A percentile compares a stretch with the other conserved stretches of the same genome.
phyloP scores from a whole-genome alignment of 2,888 invertebrate species.

The Rotaria socialis region DNA sequence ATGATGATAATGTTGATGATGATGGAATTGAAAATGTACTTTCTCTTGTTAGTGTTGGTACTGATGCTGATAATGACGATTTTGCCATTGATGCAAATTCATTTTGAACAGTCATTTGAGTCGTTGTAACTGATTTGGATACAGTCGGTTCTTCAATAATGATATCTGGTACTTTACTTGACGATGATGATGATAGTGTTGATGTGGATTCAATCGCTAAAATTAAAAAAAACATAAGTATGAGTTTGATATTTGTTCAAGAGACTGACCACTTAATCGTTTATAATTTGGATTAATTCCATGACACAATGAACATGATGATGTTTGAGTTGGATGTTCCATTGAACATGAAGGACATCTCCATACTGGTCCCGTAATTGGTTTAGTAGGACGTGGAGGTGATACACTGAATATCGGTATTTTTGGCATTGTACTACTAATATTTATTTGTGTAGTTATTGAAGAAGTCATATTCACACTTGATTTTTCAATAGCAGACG shows the following conservation, averaged over 20 bases:
- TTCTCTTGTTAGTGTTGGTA: not conserved
- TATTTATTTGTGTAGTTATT: not conserved
- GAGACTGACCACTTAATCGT: not conserved
- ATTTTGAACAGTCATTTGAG: not conserved
- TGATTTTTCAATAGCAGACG: not conserved
- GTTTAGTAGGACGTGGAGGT: not conserved
- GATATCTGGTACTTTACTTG: not conserved
- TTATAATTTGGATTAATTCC: conserved; percentile 33
- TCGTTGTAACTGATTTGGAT: not conserved
- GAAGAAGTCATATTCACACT: not conserved
- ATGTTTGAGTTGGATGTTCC: conserved; percentile 31
- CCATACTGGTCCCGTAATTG: not conserved
- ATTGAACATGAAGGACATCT: conserved; percentile 27
- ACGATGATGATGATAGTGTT: not conserved
- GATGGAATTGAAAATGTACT: not conserved
- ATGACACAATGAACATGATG: conserved; percentile 29
- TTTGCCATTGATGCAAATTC: no score
- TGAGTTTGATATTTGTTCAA: not conserved
- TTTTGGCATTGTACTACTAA: not conserved
- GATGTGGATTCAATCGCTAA: not conserved
- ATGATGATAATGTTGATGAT: no score
- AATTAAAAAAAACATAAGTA: not conserved
- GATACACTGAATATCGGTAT: not conserved
- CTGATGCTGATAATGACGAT: not conserved
- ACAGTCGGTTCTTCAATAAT: not conserved